Conservation (phyloP, 2,113 vertebrate genomes). For the Hippocampus mohnikei region DNA sequence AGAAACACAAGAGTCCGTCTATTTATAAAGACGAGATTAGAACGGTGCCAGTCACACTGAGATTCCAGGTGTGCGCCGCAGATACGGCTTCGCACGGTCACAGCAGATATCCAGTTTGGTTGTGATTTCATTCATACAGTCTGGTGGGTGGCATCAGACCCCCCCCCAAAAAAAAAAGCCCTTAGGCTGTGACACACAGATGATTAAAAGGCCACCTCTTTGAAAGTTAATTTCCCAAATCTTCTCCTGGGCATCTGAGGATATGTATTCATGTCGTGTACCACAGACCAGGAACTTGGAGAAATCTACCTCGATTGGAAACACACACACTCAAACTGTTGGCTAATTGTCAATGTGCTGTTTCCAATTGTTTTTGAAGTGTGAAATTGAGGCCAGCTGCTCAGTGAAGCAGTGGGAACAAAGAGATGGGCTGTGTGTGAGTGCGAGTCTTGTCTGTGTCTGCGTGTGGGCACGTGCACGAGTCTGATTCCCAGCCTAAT, state of each 20-base stretch:
- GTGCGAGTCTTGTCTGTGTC: not conserved
- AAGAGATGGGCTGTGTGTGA: conserved; percentile 17
- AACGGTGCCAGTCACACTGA: conserved; percentile 18
- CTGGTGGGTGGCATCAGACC: not conserved
- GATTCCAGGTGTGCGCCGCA: conserved; percentile 18
- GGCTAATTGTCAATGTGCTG: conserved; percentile 43
- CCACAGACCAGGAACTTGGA: conserved; percentile 14
- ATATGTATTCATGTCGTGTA: not conserved
- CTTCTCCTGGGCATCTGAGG: conserved; percentile 32
- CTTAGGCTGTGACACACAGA: not conserved
- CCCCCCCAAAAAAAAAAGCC: not conserved
- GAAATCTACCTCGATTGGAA: conserved; percentile 23
- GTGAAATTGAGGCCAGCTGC: conserved; percentile 67
- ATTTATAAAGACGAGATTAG: conserved; percentile 28
- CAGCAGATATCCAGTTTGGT: conserved; percentile 2
- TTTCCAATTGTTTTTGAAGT: conserved; percentile 52
- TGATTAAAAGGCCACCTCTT: conserved; percentile 1
- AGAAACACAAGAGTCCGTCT: conserved; percentile 10
- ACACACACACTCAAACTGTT: conserved; percentile 24
- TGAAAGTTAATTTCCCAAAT: conserved; percentile 12
- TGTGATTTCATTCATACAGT: conserved; percentile 5
- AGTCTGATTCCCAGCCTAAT: not conserved
- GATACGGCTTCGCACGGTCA: conserved; percentile 1
- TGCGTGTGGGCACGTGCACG: not conserved
- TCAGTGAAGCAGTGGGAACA: conserved; percentile 52